A percentile compares a stretch with the other conserved stretches of the same genome.
These are phyloP conservation scores for Apodemia mormo DNA, from an alignment of 2,888 invertebrate genomes.

Conservation along the genomic window DNA sequence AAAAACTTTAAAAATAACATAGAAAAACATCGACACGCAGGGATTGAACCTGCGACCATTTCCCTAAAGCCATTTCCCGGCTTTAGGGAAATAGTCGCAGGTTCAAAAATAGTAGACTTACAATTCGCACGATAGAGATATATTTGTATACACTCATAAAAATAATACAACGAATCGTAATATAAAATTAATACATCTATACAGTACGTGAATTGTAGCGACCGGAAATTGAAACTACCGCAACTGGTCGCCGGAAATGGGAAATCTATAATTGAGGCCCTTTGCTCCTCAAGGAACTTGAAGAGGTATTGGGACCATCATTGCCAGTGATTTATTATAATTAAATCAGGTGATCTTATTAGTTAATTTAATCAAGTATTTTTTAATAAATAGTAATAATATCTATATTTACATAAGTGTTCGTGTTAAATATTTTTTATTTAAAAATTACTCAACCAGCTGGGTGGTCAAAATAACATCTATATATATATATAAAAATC, in stretches of 20 bases:
- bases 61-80: too few relatives aligned
- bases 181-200: constrained; percentile 1
- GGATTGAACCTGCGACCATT: too few relatives aligned
- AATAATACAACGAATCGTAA: neutral
- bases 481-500: too few relatives aligned
- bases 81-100: too few relatives aligned
- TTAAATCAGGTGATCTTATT: constrained; percentile 1
- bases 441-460: too few relatives aligned
- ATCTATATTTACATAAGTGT: too few relatives aligned
- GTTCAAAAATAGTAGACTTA: too few relatives aligned
- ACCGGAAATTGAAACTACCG: constrained; percentile 17
- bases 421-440: too few relatives aligned
- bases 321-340: constrained; percentile 1
- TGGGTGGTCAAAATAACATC: too few relatives aligned
- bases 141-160: neutral
- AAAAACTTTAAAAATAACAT: too few relatives aligned
- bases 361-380: neutral
- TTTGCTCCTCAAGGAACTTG: constrained; percentile 13
- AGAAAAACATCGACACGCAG: too few relatives aligned
- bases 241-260: constrained; percentile 18
- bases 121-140: too few relatives aligned
- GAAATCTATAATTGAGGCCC: constrained; percentile 18
- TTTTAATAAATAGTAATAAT: neutral
- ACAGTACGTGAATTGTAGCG: constrained; percentile 6
- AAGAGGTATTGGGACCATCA: neutral